A percentile compares a stretch with the other conserved stretches of the same genome.
phyloP scores from a whole-genome alignment of 2,797 vertebrate genomes.

The Okamejei kenojei region DNA sequence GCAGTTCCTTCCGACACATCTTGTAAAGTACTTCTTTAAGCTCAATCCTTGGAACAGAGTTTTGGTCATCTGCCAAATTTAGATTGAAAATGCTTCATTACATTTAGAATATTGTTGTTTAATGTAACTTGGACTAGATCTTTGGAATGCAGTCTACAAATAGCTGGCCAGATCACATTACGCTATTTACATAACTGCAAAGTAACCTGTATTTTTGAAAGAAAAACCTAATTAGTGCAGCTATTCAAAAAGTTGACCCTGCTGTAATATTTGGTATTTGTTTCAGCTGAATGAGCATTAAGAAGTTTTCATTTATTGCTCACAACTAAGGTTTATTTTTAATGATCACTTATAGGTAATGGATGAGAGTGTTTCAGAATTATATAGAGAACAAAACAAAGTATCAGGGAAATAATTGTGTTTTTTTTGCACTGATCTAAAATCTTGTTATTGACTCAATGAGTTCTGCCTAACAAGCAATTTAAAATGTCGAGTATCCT shows the following conservation, averaged over 20 bases:
- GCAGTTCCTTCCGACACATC: no score
- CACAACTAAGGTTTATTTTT: neutral
- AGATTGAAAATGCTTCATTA: no score
- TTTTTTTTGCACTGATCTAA: neutral
- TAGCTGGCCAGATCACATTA: neutral
- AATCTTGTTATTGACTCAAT: neutral
- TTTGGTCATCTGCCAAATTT: no score
- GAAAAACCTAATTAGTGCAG: neutral
- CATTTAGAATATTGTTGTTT: no score
- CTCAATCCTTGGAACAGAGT: no score
- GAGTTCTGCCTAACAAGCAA: neutral
- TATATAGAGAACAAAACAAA: neutral
- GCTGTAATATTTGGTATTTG: neutral
- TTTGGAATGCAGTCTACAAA: neutral
- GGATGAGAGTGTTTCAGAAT: neutral
- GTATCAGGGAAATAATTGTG: neutral
- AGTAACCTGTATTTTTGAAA: neutral
- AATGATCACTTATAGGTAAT: neutral
- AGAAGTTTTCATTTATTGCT: neutral
- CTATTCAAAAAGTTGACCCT: neutral
- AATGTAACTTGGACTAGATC: no score
- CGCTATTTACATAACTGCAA: neutral
- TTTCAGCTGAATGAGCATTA: neutral
- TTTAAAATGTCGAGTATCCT: neutral
- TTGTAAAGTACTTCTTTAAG: no score